Percentiles rank a stretch among this genome's conserved stretches.
Evolutionary conservation across 1,140 invertebrate species (phyloP).

Genomic region (Drosophila rhopaloa): DNA sequence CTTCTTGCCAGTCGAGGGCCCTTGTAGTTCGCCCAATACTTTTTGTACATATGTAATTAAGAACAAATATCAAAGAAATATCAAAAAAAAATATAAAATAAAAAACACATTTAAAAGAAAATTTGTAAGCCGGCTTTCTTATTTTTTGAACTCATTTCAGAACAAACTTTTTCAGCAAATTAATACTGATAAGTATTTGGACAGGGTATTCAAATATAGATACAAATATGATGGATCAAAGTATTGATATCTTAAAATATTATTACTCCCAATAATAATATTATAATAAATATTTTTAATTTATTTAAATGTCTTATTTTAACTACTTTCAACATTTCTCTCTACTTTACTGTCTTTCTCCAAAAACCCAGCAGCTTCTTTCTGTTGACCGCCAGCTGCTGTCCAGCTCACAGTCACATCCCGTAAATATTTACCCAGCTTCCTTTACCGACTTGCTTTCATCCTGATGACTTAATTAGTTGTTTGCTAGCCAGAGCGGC

Average conservation of each 20-base stretch:
- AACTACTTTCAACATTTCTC: no score
- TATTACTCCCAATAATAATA: no score
- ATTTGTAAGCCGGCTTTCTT: not conserved
- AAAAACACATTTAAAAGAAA: slow-evolving; percentile 18
- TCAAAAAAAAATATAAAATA: slow-evolving; percentile 21
- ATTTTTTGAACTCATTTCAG: not conserved
- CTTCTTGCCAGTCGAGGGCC: slow-evolving; percentile 20
- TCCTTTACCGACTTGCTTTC: slow-evolving; percentile 45
- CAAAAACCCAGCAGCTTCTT: slow-evolving; percentile 5
- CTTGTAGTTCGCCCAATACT: slow-evolving; percentile 49
- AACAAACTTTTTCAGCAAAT: not conserved
- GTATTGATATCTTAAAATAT: not conserved
- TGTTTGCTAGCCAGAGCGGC: slow-evolving; percentile 59
- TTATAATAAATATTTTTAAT: no score
- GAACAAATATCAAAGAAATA: not conserved
- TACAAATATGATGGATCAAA: not conserved
- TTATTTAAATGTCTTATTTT: no score
- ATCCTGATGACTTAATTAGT: slow-evolving; percentile 78
- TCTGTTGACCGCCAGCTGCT: slow-evolving; percentile 12
- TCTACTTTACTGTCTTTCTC: not conserved
- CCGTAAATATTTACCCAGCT: slow-evolving; percentile 38
- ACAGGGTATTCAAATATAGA: not conserved
- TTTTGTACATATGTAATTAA: slow-evolving; percentile 11
- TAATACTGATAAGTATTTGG: no score
- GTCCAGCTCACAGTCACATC: slow-evolving; percentile 23